phyloP scores from a whole-genome alignment of 2,888 invertebrate species.

The Eupsilia transversa region DNA sequence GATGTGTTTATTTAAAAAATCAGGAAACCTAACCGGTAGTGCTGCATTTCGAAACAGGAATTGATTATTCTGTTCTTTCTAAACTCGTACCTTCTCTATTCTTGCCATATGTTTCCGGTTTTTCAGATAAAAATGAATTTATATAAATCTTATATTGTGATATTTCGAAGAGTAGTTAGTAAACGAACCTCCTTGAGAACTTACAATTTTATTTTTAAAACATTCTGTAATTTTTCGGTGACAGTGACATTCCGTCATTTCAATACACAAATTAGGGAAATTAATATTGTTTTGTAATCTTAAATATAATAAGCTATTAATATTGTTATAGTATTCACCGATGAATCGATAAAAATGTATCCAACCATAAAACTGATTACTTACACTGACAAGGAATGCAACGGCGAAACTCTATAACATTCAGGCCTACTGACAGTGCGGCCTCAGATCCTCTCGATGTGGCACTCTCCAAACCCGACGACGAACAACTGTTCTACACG shows the following conservation, averaged over 20 bases:
- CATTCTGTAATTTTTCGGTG: constrained; percentile 23
- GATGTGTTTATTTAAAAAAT: constrained; percentile 12
- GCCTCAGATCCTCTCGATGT: constrained; percentile 63
- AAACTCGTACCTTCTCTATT: not conserved
- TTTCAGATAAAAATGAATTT: not conserved
- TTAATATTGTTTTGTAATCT: constrained; percentile 57
- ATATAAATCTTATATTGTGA: not conserved
- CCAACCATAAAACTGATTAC: constrained; percentile 58
- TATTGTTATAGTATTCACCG: constrained; percentile 47
- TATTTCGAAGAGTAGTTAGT: not conserved
- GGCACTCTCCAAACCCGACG: constrained; percentile 71
- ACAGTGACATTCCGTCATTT: constrained; percentile 58
- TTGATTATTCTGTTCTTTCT: not conserved
- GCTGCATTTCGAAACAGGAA: constrained; percentile 15
- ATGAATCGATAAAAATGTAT: constrained; percentile 73
- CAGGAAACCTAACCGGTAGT: constrained; percentile 29
- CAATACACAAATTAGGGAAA: constrained; percentile 55
- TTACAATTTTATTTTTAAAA: not conserved
- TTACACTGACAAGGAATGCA: constrained; percentile 76
- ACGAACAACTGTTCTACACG: constrained; percentile 81
- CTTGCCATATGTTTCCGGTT: not conserved
- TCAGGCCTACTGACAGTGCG: constrained; percentile 59
- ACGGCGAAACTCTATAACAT: constrained; percentile 65
- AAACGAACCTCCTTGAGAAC: constrained; percentile 33
- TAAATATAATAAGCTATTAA: constrained; percentile 41